Base-by-base conservation (phyloP, 2,888 invertebrate species). In the Drosophila buzzatii region DNA sequence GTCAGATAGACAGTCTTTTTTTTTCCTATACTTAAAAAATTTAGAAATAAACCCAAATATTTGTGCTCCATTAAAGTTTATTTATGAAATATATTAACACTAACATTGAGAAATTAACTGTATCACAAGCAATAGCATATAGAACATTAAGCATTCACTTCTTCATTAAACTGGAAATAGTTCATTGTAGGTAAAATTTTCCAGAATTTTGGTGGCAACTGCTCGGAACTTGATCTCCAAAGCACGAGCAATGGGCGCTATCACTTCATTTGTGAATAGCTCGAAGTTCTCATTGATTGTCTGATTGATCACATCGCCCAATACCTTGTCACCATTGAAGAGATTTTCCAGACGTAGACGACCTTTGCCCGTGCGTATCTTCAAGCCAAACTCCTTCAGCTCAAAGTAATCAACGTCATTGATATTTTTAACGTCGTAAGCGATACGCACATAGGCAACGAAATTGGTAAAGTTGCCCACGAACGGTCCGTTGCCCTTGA, bases 301-400 rank as follows among this genome's bases (percentile, higher is more conserved):
- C n/a, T 92, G 90, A 90, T 97, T 97, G 95, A 97, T 95, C 7
- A 96, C 94, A 52, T 95, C 94, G 44, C 96, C 96, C 16, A 96
- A 91, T 75, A 95, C 95, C 70, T 94, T 94, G 75, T 97, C 96
- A 0, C 96, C 96, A 66, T 96, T 95, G 87, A 97, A 97, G 6
- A 97, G 93, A 92, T 97, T 95, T n/a, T 96, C 95, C 45, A 97
- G 93, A 72, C 95, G 94, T 77, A 97, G 93, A 14, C 94, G 93
- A 0, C 96, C 96, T 58, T 94, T 94, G 1, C 95, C 96, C 8
- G 96, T 95, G 73, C 95, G 94, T 85, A 97, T 96, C 85, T 95
- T 95, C 0, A 96, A 94, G 52, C 94, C 94, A 51, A 97, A 94
- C 10, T 95, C 94, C 61, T 95, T 94, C 7, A 96, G 94, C 10